Evolutionary conservation across 2,797 vertebrate genomes (phyloP), one percentile per base, ranked within the genome.

Genomic region (Halcyon chelicuti): DNA sequence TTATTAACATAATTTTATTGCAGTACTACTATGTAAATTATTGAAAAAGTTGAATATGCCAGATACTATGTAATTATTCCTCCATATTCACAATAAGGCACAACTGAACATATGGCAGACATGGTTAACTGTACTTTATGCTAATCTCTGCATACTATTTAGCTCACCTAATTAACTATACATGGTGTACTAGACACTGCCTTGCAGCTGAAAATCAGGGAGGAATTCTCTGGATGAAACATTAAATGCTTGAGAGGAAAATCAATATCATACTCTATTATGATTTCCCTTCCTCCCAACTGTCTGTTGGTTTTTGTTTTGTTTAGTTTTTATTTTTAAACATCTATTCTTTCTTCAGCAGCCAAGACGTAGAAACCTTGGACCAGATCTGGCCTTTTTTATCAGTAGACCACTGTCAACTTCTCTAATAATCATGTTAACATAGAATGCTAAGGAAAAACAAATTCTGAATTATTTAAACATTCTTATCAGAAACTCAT

Each of bases 121-220:
- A 51, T 68, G 83, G 62, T 94, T 97, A 97, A 76, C 67, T 91
- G 54, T 92, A 80, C 73, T 93, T 95, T 87, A 93, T 86, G 87
- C 65, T 97, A 97, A 96, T 93, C 54, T 96, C 61, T 81, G 31
- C 81, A 61, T 89, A 95, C 46, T 88, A 20, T 93, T 95, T 96
- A 79, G 40, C 66, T 95, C 77, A 93, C 54, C 86, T 97, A 93
- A 94, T 97, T 96, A 97, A 95, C 67, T 90, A 33, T 87, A 78
- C 20, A 26, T 61, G 39, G n/a, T 92, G 47, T 65, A 90, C 33
- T 79, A 91, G 57, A 77, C 23, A 47, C 44, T 74, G 52, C 23
- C 76, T 94, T 86, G 42, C n/a, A 95, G 49, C 42, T 91, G 46
- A 78, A 94, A 91, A 67, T 31, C 65, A 73, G 78, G 39, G 13